Conservation (phyloP, 1,140 invertebrate species). For the Trichomalopsis sarcophagae region DNA sequence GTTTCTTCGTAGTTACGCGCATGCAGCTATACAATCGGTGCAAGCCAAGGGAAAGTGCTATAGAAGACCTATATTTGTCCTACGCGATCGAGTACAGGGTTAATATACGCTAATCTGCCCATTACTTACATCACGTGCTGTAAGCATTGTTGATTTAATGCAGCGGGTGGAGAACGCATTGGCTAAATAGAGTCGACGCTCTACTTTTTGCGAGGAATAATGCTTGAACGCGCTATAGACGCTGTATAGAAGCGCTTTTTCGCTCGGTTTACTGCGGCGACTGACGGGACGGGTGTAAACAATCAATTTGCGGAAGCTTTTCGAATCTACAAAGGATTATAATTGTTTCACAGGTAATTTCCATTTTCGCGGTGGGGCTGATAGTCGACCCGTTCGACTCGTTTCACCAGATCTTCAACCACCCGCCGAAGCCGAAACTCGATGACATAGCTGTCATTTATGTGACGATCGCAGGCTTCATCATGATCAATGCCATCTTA, state of each 20-base stretch:
- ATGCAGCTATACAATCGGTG: background rate
- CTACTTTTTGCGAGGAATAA: background rate
- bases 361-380: slow-evolving; percentile 75
- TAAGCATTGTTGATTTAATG: slow-evolving; percentile 2
- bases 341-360: slow-evolving; percentile 66
- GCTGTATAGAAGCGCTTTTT: no score
- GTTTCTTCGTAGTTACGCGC: background rate
- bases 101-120: slow-evolving; percentile 36
- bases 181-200: background rate
- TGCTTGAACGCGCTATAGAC: no score
- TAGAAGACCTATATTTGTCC: slow-evolving; percentile 18
- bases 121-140: slow-evolving; percentile 1
- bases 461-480: slow-evolving; percentile 76
- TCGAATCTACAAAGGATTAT: no score
- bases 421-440: slow-evolving; percentile 71
- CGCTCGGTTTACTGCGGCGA: no score
- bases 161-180: background rate
- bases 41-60: background rate
- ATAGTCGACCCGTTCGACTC: slow-evolving; percentile 77
- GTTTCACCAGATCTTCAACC: slow-evolving; percentile 63
- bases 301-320: no score
- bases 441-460: slow-evolving; percentile 77
- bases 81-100: slow-evolving; percentile 34
- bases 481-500: slow-evolving; percentile 80
- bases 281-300: no score